Conservation (phyloP, 2,113 vertebrate species). For the Agapornis roseicollis region DNA sequence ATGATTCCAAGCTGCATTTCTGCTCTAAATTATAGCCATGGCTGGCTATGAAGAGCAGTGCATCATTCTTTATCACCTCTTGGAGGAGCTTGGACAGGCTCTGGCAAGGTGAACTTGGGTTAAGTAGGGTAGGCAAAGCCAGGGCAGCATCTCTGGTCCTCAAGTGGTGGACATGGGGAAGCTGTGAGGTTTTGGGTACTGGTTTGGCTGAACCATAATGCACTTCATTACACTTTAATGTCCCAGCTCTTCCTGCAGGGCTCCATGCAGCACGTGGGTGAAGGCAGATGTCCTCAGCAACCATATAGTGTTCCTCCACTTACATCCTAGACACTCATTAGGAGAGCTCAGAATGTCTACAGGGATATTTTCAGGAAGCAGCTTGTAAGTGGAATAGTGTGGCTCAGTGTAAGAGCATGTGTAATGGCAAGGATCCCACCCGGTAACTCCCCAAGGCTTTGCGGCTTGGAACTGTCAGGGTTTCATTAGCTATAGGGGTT, state of each 20-base stretch:
- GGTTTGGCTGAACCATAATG: neutral
- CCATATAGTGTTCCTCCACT: neutral
- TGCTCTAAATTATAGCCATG: neutral
- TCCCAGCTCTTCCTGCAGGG: neutral
- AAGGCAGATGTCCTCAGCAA: neutral
- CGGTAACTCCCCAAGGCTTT: neutral
- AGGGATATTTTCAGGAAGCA: neutral
- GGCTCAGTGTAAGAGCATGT: neutral
- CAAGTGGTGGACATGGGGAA: neutral
- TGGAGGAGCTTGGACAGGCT: neutral
- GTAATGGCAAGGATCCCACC: neutral
- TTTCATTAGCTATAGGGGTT: neutral
- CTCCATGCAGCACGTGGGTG: neutral
- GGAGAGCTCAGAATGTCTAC: neutral
- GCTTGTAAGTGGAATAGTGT: neutral
- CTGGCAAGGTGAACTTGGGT: neutral
- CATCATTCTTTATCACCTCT: neutral
- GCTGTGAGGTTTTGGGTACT: fast-evolving
- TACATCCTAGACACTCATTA: neutral
- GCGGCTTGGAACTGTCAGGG: neutral
- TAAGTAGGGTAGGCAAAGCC: neutral
- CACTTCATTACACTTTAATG: neutral
- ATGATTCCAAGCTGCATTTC: neutral
- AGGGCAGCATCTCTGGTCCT: neutral
- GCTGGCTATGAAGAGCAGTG: neutral